Evolutionary conservation across 2,888 invertebrate species (phyloP), one percentile per base, ranked within the genome.

Genomic region (Hybos culiciformis): DNA sequence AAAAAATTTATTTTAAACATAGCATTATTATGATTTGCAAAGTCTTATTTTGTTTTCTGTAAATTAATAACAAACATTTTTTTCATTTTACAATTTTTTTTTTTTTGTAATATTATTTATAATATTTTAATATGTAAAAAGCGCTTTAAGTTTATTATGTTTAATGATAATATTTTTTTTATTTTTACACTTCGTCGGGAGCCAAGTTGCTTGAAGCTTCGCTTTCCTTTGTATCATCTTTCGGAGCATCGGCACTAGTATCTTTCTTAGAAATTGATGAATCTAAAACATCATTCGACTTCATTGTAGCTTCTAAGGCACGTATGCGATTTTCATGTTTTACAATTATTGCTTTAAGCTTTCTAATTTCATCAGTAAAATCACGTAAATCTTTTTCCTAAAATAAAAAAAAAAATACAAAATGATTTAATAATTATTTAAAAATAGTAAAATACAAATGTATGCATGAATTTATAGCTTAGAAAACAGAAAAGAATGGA

Each of bases 291-390:
- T 57, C 56, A 36, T 59, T 56, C 14, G 58, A 56, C 42, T 58
- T 59, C 31, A 53, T 53, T 42, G 63, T 57, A 4, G 67, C 66
- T 51, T 67, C 67, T 47, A 67, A 53, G 41, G 65, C 65, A 19
- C 67, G 62, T 43, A 67, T 65, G 45, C 67, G 63, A 52, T 87
- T 90, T 69, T 92, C 92, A 60, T 92, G 92, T 59, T 91, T 91
- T 20, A 92, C 85, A 53, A 92, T 87, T 65, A 92, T 86, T n/a
- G 90, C 84, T 60, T 92, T 92, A 51, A 92, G 68, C 63, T 90
- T 90, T 45, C 90, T 78, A 54, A 92, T 88, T 66, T 91, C 91
- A 59, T 91, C 88, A 32, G 81, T 77, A 53, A 88, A 75, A 60
- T 88, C 88, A 54, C 86, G 85, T 15, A 90, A 69, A 51, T 83